Base-by-base conservation (phyloP, 2,113 vertebrate species). In the Emydura subglobosa region DNA sequence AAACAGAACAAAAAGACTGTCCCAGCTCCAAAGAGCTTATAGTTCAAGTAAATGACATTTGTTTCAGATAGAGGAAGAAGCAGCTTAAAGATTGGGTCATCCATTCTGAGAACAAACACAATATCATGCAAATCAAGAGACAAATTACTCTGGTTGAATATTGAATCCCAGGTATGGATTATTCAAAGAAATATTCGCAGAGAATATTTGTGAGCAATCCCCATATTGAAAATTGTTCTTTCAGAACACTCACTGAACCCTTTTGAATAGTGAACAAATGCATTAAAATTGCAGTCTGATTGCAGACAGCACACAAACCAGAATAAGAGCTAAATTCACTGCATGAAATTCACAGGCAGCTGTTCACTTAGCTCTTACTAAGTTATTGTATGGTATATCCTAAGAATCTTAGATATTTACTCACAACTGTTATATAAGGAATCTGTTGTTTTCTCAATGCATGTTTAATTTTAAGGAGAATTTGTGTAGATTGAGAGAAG, bases 11-110 rank as follows among this genome's bases (percentile, higher is more conserved):
- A 59, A 93, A 92, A 87, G 1, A 24, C 80, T 16, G 42, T 14
- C 91, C 1, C n/a, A 49, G 10, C 34, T 79, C 2, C 42, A 86
- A 49, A 47, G 42, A n/a, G 81, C 42, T 68, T n/a, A 21, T 61
- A 59, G 85, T 94, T 16, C 50, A 87, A n/a, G 21, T 90, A 25
- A 0, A 1, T 50, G 16, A 68, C 31, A 11, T 79, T 88, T 94
- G 1, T 88, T 92, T 76, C 25, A 82, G 53, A 21, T 49, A 29
- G 16, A 88, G 49, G 85, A 53, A 88, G 91, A 49, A 95, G 87
- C 11, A 44, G 8, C 82, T 21, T 0, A 1, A 92, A 83, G 92
- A 16, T 68, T 68, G 34, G 61, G 61, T 44, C 42, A 87, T 85
- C 65, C 88, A 84, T 3, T 79, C 87, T 87, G 79, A 5, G 31